Evolutionary conservation across 2,797 vertebrate species (phyloP), one percentile per base, ranked within the genome.

Genomic region (Rhinoraja longicauda): DNA sequence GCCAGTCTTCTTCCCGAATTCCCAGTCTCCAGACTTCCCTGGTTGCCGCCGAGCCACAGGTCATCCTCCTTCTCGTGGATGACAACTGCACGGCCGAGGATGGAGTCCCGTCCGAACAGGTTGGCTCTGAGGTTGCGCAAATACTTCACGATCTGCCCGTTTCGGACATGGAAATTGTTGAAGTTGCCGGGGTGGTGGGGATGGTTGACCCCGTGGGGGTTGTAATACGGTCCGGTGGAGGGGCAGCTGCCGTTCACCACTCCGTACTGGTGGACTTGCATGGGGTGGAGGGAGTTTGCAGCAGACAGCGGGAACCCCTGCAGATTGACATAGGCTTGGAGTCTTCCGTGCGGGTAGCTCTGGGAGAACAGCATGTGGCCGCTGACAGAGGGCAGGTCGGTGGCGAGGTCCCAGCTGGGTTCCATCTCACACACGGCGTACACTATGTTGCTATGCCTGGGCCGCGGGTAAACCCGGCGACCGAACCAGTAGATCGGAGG

Each of bases 271-370:
- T 92, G 90, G 13, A 92, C 90, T 4, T 92, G 90, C 12, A 92
- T 92, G 1, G 70, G 24, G 1, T 39, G 21, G 4, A 4, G 0
- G 10, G 39, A 2, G 70, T 75, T 39, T 2, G 0, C 17, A 0
- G 8, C 1, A 17, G 17, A 1, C 21, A 7, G 70, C 15, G 90
- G 36, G 90, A 92, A 92, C 5, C 90, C 90, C 24, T 3, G 0
- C 39, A 92, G 26, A 4, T 26, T 0, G 70, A 73, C 26, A 15
- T 15, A 53, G 1, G 39, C 67, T 36, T 92, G 0, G 10, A 75
- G 67, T 7, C 3, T 53, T 5, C 15, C 13, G 0, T 0, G 0
- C 3, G 39, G 12, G 1, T 10, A 0, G 0, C 0, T 75, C 5
- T 92, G 90, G 10, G 29, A 2, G 90, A 92, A 75, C 2, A 92